Evolutionary conservation across 2,113 vertebrate species (phyloP).

Genomic region (Gymnorhina tibicen): DNA sequence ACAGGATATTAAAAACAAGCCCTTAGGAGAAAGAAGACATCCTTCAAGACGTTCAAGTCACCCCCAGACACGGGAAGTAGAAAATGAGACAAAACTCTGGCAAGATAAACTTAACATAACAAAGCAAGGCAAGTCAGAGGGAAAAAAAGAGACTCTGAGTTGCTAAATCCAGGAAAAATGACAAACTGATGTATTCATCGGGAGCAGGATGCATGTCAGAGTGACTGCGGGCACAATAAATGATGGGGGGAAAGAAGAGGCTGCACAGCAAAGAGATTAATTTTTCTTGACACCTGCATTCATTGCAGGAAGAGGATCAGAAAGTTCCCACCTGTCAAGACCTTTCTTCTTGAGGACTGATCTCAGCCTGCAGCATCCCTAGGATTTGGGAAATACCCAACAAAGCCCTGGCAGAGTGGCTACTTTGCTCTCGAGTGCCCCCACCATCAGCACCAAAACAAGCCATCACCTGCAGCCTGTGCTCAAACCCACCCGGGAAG

Average conservation of each 20-base stretch:
- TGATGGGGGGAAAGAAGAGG: background rate
- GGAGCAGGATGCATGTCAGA: background rate
- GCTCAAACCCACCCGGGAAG: background rate
- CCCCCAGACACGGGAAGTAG: background rate
- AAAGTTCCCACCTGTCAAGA: background rate
- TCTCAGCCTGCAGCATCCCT: background rate
- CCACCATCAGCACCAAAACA: background rate
- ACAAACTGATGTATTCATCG: background rate
- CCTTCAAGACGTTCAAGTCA: background rate
- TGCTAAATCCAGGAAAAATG: background rate
- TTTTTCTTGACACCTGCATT: background rate
- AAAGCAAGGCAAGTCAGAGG: background rate
- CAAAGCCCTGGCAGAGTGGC: rapidly evolving
- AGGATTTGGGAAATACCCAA: background rate
- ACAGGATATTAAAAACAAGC: constrained; percentile 44
- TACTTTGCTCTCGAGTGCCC: rapidly evolving
- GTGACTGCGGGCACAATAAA: background rate
- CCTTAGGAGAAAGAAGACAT: background rate
- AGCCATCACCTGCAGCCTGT: background rate
- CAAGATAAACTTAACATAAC: constrained; percentile 25
- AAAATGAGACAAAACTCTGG: constrained; percentile 20
- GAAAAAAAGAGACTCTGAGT: background rate
- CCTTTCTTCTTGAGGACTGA: background rate
- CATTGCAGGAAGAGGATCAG: background rate
- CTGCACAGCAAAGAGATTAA: background rate